Percentiles rank a stretch among this genome's conserved stretches.
Conservation (phyloP, 2,113 vertebrate species). For the Ranitomeya imitator region DNA sequence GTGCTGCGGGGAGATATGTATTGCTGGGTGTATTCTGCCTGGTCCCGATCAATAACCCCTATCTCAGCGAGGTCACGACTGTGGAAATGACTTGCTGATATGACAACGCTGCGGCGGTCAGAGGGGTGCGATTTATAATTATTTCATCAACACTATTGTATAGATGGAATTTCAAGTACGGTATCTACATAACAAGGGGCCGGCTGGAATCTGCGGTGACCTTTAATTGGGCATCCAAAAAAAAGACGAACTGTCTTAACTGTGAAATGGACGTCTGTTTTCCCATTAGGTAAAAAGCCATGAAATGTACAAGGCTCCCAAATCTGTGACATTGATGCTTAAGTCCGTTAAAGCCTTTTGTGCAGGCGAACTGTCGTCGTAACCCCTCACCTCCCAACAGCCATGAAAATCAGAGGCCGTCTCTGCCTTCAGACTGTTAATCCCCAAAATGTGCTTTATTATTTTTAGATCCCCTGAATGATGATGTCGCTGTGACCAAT, state of each 20-base stretch:
- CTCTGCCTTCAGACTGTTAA: neutral
- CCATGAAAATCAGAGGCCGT: neutral
- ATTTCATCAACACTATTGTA: neutral
- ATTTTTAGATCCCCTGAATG: neutral
- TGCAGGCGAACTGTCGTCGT: constrained; percentile 36
- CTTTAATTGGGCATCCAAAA: constrained; percentile 42
- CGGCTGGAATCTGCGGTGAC: neutral
- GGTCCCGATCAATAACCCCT: constrained; percentile 41
- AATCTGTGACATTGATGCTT: constrained; percentile 43
- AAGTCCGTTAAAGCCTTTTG: constrained; percentile 60
- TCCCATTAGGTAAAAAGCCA: constrained; percentile 42
- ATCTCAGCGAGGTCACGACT: constrained; percentile 15
- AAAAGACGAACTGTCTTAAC: neutral
- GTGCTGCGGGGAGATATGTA: constrained; percentile 40
- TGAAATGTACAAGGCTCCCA: constrained; percentile 44
- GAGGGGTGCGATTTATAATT: neutral
- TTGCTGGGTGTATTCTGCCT: neutral
- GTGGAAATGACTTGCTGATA: constrained; percentile 31
- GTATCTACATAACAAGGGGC: neutral
- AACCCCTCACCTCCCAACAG: constrained; percentile 43
- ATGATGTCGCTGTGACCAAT: neutral
- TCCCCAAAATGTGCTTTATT: neutral
- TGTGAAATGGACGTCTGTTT: constrained; percentile 49
- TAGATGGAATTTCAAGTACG: neutral
- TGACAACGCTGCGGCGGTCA: neutral